These are phyloP conservation scores for Melanotaenia duboulayi DNA, from an alignment of 2,113 vertebrate species.

Conservation along the genomic window DNA sequence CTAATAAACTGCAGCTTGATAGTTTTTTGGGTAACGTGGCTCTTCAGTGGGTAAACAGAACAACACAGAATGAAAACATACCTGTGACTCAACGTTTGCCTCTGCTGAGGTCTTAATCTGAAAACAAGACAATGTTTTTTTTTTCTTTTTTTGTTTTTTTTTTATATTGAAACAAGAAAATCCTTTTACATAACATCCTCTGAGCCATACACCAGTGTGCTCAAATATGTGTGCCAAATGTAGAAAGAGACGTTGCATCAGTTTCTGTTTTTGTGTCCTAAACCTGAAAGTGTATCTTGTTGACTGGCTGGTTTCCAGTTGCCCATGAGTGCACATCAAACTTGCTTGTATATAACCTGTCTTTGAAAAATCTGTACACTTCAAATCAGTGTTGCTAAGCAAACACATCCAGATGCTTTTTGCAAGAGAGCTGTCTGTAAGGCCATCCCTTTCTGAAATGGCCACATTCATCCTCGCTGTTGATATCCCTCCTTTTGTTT, in stretches of 20 bases:
- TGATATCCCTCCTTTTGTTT: slow-evolving; percentile 60
- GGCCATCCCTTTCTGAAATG: slow-evolving; percentile 24
- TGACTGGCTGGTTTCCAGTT: slow-evolving; percentile 24
- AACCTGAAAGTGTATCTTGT: background rate
- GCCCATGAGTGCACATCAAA: background rate
- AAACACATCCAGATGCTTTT: slow-evolving; percentile 9
- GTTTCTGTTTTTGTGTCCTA: background rate
- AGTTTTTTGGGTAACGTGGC: no score
- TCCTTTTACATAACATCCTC: background rate
- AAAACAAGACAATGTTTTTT: no score
- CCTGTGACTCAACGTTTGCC: no score
- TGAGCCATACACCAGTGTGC: background rate
- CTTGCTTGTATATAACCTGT: background rate
- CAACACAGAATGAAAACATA: no score
- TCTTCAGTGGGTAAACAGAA: no score
- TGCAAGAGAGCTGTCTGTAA: slow-evolving; percentile 11
- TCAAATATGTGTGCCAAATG: slow-evolving; percentile 21
- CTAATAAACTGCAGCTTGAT: no score
- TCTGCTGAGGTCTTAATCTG: no score
- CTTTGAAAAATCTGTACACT: background rate
- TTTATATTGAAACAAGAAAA: background rate
- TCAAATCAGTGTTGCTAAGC: background rate
- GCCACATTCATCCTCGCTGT: slow-evolving; percentile 30
- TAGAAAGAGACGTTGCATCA: background rate
- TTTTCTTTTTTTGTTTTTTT: no score